A percentile compares a stretch with the other conserved stretches of the same genome.
phyloP scores from a whole-genome alignment of 2,888 invertebrate species.

The Drosophila merina region DNA sequence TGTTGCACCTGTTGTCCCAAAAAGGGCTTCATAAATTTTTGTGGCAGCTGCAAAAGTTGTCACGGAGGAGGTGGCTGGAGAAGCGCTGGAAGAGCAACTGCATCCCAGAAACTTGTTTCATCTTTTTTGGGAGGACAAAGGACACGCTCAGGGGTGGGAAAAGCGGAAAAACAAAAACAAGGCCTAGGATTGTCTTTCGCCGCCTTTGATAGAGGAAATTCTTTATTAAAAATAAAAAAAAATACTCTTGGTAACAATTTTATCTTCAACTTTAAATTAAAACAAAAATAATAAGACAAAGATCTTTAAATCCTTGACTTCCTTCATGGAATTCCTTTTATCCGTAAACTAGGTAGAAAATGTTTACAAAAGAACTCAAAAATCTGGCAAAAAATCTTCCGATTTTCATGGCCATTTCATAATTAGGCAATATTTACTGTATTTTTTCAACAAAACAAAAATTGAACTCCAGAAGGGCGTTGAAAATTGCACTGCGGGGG shows the following conservation, averaged over 20 bases:
- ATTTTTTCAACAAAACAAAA: conserved; percentile 6
- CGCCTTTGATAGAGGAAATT: no score
- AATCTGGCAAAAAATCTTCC: not conserved
- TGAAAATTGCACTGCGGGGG: conserved; percentile 65
- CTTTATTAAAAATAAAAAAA: not conserved
- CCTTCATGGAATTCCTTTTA: not conserved
- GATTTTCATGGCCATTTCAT: not conserved
- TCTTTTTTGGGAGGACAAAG: conserved; percentile 47
- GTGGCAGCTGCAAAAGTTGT: conserved; percentile 24
- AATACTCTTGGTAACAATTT: no score
- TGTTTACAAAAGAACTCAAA: no score
- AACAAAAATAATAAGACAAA: not conserved
- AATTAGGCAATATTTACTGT: conserved; percentile 31
- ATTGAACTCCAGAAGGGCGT: conserved; percentile 42
- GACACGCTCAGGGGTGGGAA: conserved; percentile 37
- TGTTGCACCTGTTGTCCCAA: conserved; percentile 63
- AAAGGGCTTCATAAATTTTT: conserved; percentile 38
- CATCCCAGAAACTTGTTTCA: conserved; percentile 32
- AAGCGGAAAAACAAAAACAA: conserved; percentile 11
- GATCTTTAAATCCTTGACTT: not conserved
- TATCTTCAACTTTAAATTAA: not conserved
- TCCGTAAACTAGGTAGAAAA: not conserved
- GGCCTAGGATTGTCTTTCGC: not conserved
- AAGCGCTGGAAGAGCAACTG: not conserved
- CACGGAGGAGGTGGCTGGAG: not conserved